phyloP scores from a whole-genome alignment of 2,888 invertebrate species.

The Yponomeuta sedellus region DNA sequence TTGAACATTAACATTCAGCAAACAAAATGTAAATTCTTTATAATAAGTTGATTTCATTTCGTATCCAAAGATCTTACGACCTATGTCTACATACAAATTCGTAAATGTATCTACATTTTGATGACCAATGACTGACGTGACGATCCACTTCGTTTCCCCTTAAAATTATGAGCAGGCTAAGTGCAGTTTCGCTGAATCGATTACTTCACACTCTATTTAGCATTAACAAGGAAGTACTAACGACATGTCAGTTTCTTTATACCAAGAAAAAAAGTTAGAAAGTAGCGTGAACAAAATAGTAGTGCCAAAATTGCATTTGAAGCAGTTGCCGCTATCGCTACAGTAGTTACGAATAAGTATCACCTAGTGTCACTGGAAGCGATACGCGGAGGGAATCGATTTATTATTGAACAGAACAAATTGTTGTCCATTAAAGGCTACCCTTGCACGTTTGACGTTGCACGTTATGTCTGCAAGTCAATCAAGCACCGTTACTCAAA shows the following conservation, averaged over 20 bases:
- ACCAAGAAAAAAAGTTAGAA: constrained; percentile 15
- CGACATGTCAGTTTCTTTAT: neutral
- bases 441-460: neutral
- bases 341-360: constrained; percentile 28
- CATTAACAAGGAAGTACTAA: constrained; percentile 16
- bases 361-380: constrained; percentile 54
- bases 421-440: neutral
- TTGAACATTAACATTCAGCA: too few species aligned
- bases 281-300: constrained; percentile 21
- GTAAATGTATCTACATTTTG: too few species aligned
- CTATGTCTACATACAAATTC: too few species aligned
- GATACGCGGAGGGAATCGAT: constrained; percentile 43
- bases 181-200: neutral
- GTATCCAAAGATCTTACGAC: too few species aligned
- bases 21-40: too few species aligned
- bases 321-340: constrained; percentile 58
- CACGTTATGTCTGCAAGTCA: neutral
- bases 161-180: neutral
- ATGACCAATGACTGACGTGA: too few species aligned
- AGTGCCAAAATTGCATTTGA: constrained; percentile 32
- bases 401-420: constrained; percentile 36
- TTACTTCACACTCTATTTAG: constrained; percentile 17
- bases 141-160: neutral
- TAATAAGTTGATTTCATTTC: too few species aligned
- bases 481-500: neutral